Base-by-base conservation (phyloP, 2,797 vertebrate species). In the Falco cherrug region DNA sequence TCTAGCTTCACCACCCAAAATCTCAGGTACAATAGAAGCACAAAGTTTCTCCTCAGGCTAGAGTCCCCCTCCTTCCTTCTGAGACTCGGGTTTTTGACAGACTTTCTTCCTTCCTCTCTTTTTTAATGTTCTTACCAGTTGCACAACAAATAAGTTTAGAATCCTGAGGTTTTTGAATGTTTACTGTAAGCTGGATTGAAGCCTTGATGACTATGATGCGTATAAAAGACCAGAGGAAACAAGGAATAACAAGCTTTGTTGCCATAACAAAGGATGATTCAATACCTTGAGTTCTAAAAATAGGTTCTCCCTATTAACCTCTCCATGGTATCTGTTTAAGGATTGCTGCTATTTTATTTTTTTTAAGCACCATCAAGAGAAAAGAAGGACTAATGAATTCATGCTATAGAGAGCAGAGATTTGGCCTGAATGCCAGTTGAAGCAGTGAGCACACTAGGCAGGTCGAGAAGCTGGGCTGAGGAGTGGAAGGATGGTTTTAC, bases 191-290 rank as follows among this genome's bases (percentile, higher is more conserved):
- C 75, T 90, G 93, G 85, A 92, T 16, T 69, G 76, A 81, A 94
- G 76, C 87, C 89, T 68, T 5, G 14, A 43, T 59, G 68, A 82
- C 78, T 88, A 16, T 9, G 74, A 75, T 60, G 60, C 14, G 0
- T 82, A 31, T 21, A 48, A 57, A 65, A 84, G 75, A 35, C 20
- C 13, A 9, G 78, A 73, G 68, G 84, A 95, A 94, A 89, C 76
- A 60, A 43, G 63, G 59, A 84, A 89, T 29, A 87, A 93, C 78
- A 85, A 28, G 9, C 18, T 56, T n/a, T 0, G 89, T 92, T 92
- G 91, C 90, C 87, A 94, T 94, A 92, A 93, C 94, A 96, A 39
- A 92, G 50, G n/a, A 25, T 47, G 67, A 89, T 48, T 68, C 85
- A 95, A 78, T 68, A 84, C n/a, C 85, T 80, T 31, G 6, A 39